A percentile compares a stretch with the other conserved stretches of the same genome.
Evolutionary conservation across 2,888 invertebrate species (phyloP).

Genomic region (Protophormia terraenovae): DNA sequence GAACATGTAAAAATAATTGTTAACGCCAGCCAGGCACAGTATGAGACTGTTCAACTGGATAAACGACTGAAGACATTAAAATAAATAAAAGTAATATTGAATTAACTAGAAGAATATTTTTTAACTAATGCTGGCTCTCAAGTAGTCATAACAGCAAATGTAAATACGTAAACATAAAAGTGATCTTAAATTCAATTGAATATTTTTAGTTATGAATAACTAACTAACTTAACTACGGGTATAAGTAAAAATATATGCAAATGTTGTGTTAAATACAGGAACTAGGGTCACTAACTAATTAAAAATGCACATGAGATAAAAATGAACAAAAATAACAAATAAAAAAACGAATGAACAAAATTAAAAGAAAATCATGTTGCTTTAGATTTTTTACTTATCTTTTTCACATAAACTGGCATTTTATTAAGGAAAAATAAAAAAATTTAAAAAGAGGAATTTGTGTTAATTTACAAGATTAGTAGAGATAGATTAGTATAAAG

Average conservation of each 20-base stretch:
- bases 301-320: slow-evolving; percentile 68
- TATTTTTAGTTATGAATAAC: slow-evolving; percentile 12
- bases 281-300: slow-evolving; percentile 70
- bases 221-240: background rate
- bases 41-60: slow-evolving; percentile 59
- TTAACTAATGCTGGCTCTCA: background rate
- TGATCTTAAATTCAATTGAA: slow-evolving; percentile 38
- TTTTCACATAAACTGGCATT: background rate
- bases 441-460: slow-evolving; percentile 41
- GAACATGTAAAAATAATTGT: slow-evolving; percentile 67
- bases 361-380: slow-evolving; percentile 44
- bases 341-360: background rate
- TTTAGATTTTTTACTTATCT: background rate
- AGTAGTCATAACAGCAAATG: slow-evolving; percentile 12
- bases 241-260: slow-evolving; percentile 42
- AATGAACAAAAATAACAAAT: background rate
- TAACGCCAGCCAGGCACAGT: slow-evolving; percentile 67
- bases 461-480: slow-evolving; percentile 39
- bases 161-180: slow-evolving; percentile 14
- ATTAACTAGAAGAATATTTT: background rate
- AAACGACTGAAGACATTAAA: slow-evolving; percentile 19
- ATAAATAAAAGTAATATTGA: background rate
- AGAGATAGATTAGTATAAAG: slow-evolving; percentile 1
- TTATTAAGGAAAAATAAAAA: background rate
- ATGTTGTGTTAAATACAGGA: slow-evolving; percentile 66